phyloP scores from a whole-genome alignment of 1,140 invertebrate genomes.

The Bathynomus jamesi region DNA sequence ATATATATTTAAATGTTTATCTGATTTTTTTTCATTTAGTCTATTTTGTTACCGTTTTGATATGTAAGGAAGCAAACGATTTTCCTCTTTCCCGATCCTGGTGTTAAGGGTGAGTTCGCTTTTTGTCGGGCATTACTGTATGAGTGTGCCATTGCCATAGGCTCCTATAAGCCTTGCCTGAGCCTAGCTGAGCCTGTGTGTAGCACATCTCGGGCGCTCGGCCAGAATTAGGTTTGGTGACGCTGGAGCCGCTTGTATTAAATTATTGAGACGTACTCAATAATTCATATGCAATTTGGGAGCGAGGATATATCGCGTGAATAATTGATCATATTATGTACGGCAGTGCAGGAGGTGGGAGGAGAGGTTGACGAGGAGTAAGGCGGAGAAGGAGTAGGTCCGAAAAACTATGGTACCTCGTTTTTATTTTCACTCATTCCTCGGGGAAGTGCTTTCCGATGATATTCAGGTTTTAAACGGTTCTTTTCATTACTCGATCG shows the following conservation, averaged over 20 bases:
- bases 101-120: background rate
- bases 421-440: no score
- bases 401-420: no score
- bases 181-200: background rate
- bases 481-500: no score
- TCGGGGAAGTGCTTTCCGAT: no score
- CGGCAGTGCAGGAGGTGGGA: slow-evolving; percentile 5
- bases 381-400: background rate
- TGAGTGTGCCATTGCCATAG: background rate
- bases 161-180: background rate
- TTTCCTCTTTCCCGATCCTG: background rate
- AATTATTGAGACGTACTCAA: slow-evolving; percentile 31
- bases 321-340: slow-evolving; percentile 35
- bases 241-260: slow-evolving; percentile 20
- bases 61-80: background rate
- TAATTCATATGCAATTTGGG: slow-evolving; percentile 34
- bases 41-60: background rate
- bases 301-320: slow-evolving; percentile 30
- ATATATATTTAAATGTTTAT: background rate
- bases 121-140: background rate
- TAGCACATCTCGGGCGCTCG: background rate
- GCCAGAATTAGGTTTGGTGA: slow-evolving; percentile 10
- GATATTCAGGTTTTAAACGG: no score
- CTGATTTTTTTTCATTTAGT: background rate
- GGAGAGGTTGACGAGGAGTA: background rate